phyloP scores from a whole-genome alignment of 2,113 vertebrate species.

The Melozone crissalis region DNA sequence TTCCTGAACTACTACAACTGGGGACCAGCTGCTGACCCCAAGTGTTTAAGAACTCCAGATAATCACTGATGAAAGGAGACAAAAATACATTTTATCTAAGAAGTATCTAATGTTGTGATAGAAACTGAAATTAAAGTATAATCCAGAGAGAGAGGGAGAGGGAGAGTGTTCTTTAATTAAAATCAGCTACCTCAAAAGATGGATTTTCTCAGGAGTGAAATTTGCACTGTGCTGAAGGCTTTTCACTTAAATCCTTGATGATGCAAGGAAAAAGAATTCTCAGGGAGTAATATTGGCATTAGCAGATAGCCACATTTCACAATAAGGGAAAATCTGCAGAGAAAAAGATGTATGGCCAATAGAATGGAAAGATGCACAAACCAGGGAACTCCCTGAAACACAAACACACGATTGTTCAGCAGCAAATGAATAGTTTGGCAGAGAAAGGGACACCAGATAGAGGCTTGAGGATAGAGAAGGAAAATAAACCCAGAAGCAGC shows the following conservation, averaged over 20 bases:
- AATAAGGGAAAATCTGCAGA: background rate
- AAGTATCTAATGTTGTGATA: slow-evolving; percentile 64
- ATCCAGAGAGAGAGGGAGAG: slow-evolving; percentile 31
- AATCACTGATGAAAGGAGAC: slow-evolving; percentile 55
- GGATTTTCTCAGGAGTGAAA: slow-evolving; percentile 66
- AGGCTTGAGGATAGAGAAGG: background rate
- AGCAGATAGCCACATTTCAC: slow-evolving; percentile 27
- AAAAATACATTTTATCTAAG: slow-evolving; percentile 65
- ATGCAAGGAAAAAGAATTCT: slow-evolving; percentile 41
- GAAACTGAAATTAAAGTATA: slow-evolving; percentile 65
- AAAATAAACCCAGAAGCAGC: slow-evolving; percentile 31
- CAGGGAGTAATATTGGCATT: slow-evolving; percentile 19
- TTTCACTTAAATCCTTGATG: slow-evolving; percentile 55
- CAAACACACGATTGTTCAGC: background rate
- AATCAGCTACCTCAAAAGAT: slow-evolving; percentile 67
- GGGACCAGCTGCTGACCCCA: slow-evolving; percentile 56
- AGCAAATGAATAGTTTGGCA: background rate
- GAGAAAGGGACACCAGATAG: background rate
- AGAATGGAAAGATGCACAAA: background rate
- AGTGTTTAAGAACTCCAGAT: slow-evolving; percentile 61
- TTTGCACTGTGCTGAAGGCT: slow-evolving; percentile 58
- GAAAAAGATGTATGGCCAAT: background rate
- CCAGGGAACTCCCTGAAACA: background rate
- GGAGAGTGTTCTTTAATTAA: slow-evolving; percentile 63
- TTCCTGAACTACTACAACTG: slow-evolving; percentile 42